Evolutionary conservation across 2,797 vertebrate species (phyloP), one percentile per base, ranked within the genome.

Genomic region (Hydrocynus forskahlii): DNA sequence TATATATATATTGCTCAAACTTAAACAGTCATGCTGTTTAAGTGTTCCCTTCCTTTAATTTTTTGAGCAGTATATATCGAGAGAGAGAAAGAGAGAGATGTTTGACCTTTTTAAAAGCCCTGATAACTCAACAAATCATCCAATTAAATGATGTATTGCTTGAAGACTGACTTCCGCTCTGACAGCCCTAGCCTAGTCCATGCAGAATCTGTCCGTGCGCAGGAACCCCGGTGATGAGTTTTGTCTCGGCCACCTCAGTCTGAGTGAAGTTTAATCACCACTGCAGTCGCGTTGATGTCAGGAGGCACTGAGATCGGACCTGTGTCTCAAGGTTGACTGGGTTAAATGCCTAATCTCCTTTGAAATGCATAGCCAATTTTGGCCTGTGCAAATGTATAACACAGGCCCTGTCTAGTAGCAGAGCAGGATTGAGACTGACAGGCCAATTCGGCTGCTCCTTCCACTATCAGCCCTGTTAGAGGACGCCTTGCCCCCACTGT

Each of bases 351-450:
- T 70, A 40, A 78, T 78, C 63, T 78, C 29, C 69, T 19, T 73
- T 62, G 64, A 48, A 79, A 81, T 70, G 68, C 59, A 48, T 71
- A 63, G 79, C 57, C 71, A 64, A 40, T 70, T 78, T 52, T 52
- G 55, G 78, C 50, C 63, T 60, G 70, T 57, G 72, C 48, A 60
- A 48, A 60, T 62, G 77, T 75, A 80, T 17, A 55, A 21, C 43
- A 54, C n/a, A 69, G 81, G 78, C 59, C 78, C 12, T 10, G 16
- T 62, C 59, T 75, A 70, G 71, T 55, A 21, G 67, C 13, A 8
- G 69, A 9, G 19, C 35, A 75, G 78, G 89, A 91, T 88, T 54
- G 80, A 89, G 87, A 88, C 57, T 87, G 89, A 87, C 89, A 85
- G 84, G 86, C 84, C 82, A 90, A 92, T 91, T 89, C 85, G 86